phyloP scores from a whole-genome alignment of 2,888 invertebrate genomes.

The Prionchulus punctatus region DNA sequence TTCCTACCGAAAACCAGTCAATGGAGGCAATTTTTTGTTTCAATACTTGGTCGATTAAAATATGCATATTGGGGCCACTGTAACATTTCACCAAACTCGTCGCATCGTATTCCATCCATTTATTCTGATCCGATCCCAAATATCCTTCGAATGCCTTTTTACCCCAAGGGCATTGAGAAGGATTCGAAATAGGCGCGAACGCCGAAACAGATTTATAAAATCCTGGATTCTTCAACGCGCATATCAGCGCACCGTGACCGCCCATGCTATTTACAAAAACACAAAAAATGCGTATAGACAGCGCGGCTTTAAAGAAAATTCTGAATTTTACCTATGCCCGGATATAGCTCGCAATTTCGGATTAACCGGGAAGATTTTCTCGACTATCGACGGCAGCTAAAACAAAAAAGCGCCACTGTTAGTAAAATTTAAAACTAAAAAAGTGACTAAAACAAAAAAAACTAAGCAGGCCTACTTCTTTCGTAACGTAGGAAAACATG shows the following conservation, averaged over 20 bases:
- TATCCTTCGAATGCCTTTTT: slow-evolving; percentile 32
- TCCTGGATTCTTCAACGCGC: slow-evolving; percentile 74
- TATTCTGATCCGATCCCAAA: slow-evolving; percentile 41
- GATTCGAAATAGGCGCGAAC: slow-evolving; percentile 86
- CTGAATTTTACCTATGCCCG: neutral
- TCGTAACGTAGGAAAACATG: slow-evolving; percentile 87
- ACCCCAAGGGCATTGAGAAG: slow-evolving; percentile 69
- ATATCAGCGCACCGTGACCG: slow-evolving; percentile 83
- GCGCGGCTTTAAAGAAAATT: neutral
- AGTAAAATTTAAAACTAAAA: slow-evolving; percentile 8
- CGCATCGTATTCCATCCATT: slow-evolving; percentile 60
- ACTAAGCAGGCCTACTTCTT: slow-evolving; percentile 42
- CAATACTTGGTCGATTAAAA: slow-evolving; percentile 70
- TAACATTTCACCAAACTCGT: slow-evolving; percentile 62
- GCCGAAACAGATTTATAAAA: slow-evolving; percentile 65
- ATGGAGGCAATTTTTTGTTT: neutral
- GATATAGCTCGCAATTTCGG: neutral
- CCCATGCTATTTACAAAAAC: slow-evolving; percentile 98
- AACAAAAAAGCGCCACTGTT: slow-evolving; percentile 9
- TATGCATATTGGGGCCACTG: slow-evolving; percentile 59
- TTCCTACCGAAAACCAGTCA: neutral
- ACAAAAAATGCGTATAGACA: slow-evolving; percentile 27
- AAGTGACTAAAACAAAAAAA: slow-evolving; percentile 23
- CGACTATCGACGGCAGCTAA: neutral
- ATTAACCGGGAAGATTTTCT: neutral